These are phyloP conservation scores for Propithecus coquereli DNA, from an alignment of 2,113 vertebrate genomes.

Conservation along the genomic window DNA sequence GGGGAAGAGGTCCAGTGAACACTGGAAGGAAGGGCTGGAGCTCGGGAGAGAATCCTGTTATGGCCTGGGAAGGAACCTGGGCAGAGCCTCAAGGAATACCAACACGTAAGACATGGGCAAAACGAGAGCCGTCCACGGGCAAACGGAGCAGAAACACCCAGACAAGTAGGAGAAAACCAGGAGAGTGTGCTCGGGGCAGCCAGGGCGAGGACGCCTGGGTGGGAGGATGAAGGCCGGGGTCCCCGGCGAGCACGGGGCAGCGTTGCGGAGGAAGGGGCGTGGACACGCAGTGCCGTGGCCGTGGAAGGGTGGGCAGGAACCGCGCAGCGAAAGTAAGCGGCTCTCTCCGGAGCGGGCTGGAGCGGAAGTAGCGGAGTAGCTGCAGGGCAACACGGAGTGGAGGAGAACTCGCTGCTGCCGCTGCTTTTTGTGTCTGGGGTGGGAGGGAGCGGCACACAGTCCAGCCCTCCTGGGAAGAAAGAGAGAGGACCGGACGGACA, in stretches of 20 bases:
- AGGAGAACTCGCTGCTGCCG: not conserved
- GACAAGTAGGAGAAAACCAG: not conserved
- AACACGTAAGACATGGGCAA: not conserved
- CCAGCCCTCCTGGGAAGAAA: not conserved
- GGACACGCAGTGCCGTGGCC: too few relatives aligned
- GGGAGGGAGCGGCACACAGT: not conserved
- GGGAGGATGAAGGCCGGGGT: too few relatives aligned
- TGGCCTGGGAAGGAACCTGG: not conserved
- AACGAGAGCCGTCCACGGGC: accelerated
- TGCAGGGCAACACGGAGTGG: not conserved
- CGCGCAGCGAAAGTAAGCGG: not conserved
- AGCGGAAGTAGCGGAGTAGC: not conserved
- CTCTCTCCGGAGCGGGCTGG: not conserved
- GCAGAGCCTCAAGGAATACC: not conserved
- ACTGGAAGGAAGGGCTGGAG: not conserved
- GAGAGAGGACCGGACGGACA: not conserved
- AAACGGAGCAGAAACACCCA: not conserved
- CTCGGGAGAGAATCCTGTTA: not conserved
- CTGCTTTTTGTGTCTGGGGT: not conserved
- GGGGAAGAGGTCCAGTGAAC: too few relatives aligned
- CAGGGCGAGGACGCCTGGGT: not conserved
- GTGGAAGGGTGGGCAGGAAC: too few relatives aligned
- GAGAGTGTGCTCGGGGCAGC: not conserved
- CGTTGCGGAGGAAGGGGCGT: too few relatives aligned
- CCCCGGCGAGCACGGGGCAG: too few relatives aligned